Base-by-base conservation (phyloP, 2,113 vertebrate genomes). In the Callopanchax toddi region DNA sequence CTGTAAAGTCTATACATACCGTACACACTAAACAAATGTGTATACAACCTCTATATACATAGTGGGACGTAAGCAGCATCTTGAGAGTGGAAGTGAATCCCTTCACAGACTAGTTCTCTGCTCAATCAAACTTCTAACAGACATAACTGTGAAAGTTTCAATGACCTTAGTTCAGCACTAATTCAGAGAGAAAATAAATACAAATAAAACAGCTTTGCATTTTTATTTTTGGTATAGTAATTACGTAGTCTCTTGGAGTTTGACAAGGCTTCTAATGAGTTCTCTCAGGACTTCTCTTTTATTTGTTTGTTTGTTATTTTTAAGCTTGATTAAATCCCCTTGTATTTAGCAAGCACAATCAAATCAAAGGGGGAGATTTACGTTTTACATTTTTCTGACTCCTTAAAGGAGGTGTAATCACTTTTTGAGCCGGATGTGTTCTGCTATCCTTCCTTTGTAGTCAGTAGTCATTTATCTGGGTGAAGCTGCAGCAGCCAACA, bases 151-250 rank as follows among this genome's bases (percentile, higher is more conserved):
- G 88, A 80, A 83, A 86, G 89, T 93, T 89, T 83, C 86, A 89
- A 68, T 88, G 91, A 94, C 94, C 94, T 93, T 93, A 91, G 86
- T 89, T 93, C 93, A 93, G 89, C 91, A 95, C 90, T 89, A 92
- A 91, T 91, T 84, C 85, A 60, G 51, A 72, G 83, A 83, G 74
- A 75, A 74, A 80, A 70, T 68, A 89, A 89, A 91, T 87, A 89
- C 84, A 89, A 91, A 91, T 81, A 68, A 87, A 91, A 89, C 67
- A 88, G 88, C 90, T 90, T 89, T 93, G 91, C 91, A 91, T 93
- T 92, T 92, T 93, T 92, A 91, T 92, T 93, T 53, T 92, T 79
- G 83, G 90, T 90, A 82, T 83, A 89, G 88, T 92, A 92, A 93
- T 93, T 92, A 93, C 84, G 83, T 86, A 92, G 88, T 93, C 92